Base-by-base conservation (phyloP, 2,888 invertebrate genomes). In the Conus canariensis region DNA sequence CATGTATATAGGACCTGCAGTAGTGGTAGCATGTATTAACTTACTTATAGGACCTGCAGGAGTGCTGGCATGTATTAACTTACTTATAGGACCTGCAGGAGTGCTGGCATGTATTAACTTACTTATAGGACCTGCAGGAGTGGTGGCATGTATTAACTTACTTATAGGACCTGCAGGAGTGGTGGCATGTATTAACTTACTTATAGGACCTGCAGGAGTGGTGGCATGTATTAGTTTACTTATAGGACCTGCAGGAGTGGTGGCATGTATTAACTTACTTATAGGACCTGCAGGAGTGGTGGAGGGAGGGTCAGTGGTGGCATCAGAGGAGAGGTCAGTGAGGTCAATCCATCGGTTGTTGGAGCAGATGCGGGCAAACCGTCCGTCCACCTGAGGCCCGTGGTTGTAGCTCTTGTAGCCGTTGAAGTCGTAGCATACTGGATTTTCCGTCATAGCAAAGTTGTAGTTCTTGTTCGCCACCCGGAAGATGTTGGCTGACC, bases 391-490 rank as follows among this genome's bases (percentile, higher is more conserved):
- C 6, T 60, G 59, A 9, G 85, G 85, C 85, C 85, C 85, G 85
- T 59, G 85, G 22, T n/a, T 85, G 85, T 85, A 85, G 85, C 25
- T 60, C 60, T 85, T 85, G 85, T 85, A 85, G 60, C 56, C 85
- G 60, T 85, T 85, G 85, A 85, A 85, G 59, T 60, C 59, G 25
- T 22, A 60, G 85, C 85, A 85, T 4, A 60, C 59, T n/a, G 85
- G 85, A 60, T 60, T 85, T 22, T 60, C 25, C 12, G 85, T 6
- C 59, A 85, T 5, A 4, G 59, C 85, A 25, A 10, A 10, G 85
- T 85, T 85, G 8, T 22, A 85, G 85, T 12, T 85, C n/a, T 56
- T 60, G 85, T 85, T 85, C 19, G 25, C 59, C n/a, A 85, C 25
- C 45, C 60, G 59, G 25, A 60, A 85, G 85, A 85, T 22, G 85